phyloP scores from a whole-genome alignment of 2,113 vertebrate genomes.

The Narcine bancroftii region DNA sequence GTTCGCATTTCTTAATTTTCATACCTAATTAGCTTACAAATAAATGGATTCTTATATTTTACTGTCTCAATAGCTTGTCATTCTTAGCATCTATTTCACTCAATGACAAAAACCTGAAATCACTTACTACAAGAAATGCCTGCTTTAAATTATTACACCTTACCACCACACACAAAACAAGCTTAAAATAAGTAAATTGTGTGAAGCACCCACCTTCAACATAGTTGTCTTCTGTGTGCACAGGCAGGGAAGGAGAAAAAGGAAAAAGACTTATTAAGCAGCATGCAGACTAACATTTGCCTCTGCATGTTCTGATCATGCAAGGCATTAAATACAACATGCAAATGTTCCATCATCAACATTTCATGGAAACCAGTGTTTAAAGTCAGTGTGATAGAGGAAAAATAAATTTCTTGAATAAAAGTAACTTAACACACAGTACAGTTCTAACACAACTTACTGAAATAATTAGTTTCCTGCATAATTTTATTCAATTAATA shows the following conservation, averaged over 20 bases:
- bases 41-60: background rate
- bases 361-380: slow-evolving; percentile 53
- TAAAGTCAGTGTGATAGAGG: slow-evolving; percentile 38
- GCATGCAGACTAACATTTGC: slow-evolving; percentile 95
- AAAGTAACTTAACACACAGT: background rate
- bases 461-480: background rate
- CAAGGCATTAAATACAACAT: slow-evolving; percentile 95
- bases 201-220: slow-evolving; percentile 89
- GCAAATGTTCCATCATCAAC: slow-evolving; percentile 72
- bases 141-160: background rate
- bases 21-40: background rate
- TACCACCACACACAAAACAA: background rate
- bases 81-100: background rate
- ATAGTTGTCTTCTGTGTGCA: slow-evolving; percentile 96
- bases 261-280: slow-evolving; percentile 98
- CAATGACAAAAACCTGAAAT: background rate
- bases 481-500: background rate
- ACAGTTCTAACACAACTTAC: background rate
- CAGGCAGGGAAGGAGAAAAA: slow-evolving; percentile 89
- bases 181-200: slow-evolving; percentile 39
- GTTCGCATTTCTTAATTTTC: background rate
- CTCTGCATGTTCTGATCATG: slow-evolving; percentile 92
- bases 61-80: background rate
- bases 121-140: background rate
- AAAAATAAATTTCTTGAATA: background rate